phyloP scores from a whole-genome alignment of 1,140 invertebrate species.

The Alviniconcha marisindica region DNA sequence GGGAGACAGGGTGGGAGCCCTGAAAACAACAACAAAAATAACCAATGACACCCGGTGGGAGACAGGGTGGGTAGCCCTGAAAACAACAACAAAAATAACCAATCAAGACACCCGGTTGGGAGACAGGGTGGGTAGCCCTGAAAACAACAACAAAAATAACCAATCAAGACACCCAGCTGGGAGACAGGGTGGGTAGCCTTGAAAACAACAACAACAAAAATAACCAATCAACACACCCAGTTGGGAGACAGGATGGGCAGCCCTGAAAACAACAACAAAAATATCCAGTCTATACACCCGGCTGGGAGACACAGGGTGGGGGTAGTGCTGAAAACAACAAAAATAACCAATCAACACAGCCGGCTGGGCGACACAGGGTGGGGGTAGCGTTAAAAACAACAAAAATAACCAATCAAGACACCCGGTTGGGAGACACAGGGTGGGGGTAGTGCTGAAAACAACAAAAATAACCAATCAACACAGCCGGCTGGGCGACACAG shows the following conservation, averaged over 20 bases:
- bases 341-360: neutral
- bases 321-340: conserved; percentile 63
- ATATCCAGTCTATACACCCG: neutral
- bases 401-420: neutral
- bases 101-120: too few species aligned
- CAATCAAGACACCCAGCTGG: conserved; percentile 66
- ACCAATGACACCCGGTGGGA: conserved; percentile 66
- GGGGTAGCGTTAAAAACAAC: conserved; percentile 68
- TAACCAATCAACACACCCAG: neutral
- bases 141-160: neutral
- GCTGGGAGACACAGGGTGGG: conserved; percentile 79
- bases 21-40: conserved; percentile 44
- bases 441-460: conserved; percentile 65
- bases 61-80: conserved; percentile 77
- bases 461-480: conserved; percentile 9
- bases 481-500: neutral
- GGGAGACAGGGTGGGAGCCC: conserved; percentile 78
- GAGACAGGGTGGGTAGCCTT: conserved; percentile 78
- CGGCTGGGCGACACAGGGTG: conserved; percentile 77
- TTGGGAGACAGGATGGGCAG: conserved; percentile 79
- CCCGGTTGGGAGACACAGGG: conserved; percentile 78
- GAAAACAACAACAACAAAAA: too few species aligned
- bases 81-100: conserved; percentile 38
- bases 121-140: too few species aligned
- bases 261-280: conserved; percentile 48